Evolutionary conservation across 2,113 vertebrate genomes (phyloP), one percentile per base, ranked within the genome.

Genomic region (Megalops atlanticus): DNA sequence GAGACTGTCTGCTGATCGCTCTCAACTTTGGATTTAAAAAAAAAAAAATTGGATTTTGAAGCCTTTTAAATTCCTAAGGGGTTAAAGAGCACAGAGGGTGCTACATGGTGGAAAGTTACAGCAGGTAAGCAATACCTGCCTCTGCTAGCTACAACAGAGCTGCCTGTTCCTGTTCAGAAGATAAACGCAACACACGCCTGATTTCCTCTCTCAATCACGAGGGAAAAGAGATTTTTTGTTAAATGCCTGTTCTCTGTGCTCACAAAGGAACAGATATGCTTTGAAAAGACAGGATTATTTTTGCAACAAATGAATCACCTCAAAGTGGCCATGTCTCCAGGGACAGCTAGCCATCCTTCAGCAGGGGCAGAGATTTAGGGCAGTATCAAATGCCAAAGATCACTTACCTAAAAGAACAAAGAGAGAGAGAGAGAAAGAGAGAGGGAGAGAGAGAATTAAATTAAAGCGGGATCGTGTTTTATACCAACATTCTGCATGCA

Each of bases 331-430:
- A 41, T 38, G 27, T 64, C 16, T 76, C 39, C 54, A 52, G 64
- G 74, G 41, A 3, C 31, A 3, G 31, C 40, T n/a, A 38, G 3
- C 33, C 5, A 40, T 5, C 39, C 54, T 54, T 6, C 1, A 74
- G 41, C 35, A 18, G 58, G n/a, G 31, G 74, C 1, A 41, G 31
- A 31, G 21, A 81, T 68, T 69, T 71, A 72, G 75, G 36, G 73
- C 71, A 39, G 68, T 54, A 43, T 14, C 27, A 68, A 16, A 52
- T 36, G 73, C 38, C 73, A n/a, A 54, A 21, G 27, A 75, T 75
- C 80, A 81, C 80, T 81, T 81, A 81, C 80, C 80, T 75, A 68
- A 21, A 72, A 15, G 45, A 49, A 10, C 5, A 24, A 3, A 45
- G 58, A 36, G 75, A 18, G 45, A 5, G 21, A 21, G 71, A 73